Conservation (phyloP, 2,113 vertebrate genomes). For the Bubo bubo region DNA sequence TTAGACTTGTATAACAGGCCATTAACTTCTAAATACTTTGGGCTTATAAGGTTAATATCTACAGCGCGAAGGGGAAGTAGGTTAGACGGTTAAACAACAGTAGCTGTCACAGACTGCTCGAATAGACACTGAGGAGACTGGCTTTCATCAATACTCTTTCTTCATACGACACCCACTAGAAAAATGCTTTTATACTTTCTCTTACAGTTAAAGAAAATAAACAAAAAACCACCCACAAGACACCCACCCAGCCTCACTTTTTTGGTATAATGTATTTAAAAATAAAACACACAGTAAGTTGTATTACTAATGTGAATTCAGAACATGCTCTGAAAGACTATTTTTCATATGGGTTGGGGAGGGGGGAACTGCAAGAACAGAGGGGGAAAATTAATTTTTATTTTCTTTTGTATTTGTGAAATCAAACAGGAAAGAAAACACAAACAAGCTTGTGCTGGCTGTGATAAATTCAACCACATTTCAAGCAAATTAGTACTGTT, state of each 20-base stretch:
- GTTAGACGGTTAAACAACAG: conserved; percentile 49
- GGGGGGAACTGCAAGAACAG: neutral
- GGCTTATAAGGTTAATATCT: conserved; percentile 63
- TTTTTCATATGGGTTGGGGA: neutral
- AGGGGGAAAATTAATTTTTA: neutral
- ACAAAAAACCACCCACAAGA: neutral
- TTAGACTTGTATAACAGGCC: conserved; percentile 68
- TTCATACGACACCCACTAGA: neutral
- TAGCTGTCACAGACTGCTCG: neutral
- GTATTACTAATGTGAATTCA: neutral
- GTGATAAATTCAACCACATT: conserved; percentile 5
- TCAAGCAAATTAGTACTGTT: conserved; percentile 49
- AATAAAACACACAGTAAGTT: neutral
- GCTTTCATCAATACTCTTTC: neutral
- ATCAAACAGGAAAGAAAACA: neutral
- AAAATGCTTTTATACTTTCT: neutral
- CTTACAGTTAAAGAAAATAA: neutral
- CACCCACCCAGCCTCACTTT: neutral
- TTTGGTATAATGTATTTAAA: neutral
- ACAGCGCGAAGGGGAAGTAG: conserved; percentile 6
- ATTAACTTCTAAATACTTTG: conserved; percentile 71
- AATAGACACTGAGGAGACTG: neutral
- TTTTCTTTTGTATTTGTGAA: neutral
- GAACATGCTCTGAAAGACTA: neutral
- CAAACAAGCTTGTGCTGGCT: neutral